Percentiles rank a stretch among this genome's conserved stretches.
These are phyloP conservation scores for Drosophila parabipectinata DNA, from an alignment of 1,140 invertebrate genomes.

Conservation along the genomic window DNA sequence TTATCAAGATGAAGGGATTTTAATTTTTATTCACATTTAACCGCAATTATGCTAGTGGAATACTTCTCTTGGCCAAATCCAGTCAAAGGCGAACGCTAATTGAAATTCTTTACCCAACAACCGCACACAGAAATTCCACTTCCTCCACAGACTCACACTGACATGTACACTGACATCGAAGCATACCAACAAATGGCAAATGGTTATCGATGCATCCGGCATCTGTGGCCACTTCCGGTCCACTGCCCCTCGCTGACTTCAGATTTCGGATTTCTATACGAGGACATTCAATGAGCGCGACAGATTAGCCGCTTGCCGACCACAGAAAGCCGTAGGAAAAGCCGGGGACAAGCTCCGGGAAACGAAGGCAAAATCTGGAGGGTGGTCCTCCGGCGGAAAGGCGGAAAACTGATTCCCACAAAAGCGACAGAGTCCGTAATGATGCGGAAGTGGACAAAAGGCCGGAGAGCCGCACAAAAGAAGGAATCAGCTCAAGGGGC, in stretches of 20 bases:
- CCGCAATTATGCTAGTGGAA: constrained; percentile 13
- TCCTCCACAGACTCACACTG: constrained; percentile 1
- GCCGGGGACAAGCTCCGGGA: constrained; percentile 18
- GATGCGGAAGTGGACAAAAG: constrained; percentile 78
- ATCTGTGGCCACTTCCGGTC: constrained; percentile 65
- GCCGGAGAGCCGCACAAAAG: constrained; percentile 39
- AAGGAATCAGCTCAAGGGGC: constrained; percentile 16
- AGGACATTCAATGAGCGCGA: constrained; percentile 64
- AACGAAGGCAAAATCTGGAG: constrained; percentile 15
- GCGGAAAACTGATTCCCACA: constrained; percentile 41
- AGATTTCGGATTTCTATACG: constrained; percentile 26
- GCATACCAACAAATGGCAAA: constrained; percentile 36
- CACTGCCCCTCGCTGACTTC: constrained; percentile 34
- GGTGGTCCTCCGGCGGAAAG: constrained; percentile 1
- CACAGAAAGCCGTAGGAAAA: constrained; percentile 37
- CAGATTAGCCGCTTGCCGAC: constrained; percentile 62
- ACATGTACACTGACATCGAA: neutral
- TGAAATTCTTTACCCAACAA: constrained; percentile 59
- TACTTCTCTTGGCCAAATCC: neutral
- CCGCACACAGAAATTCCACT: constrained; percentile 23
- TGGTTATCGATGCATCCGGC: constrained; percentile 79
- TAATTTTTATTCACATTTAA: neutral
- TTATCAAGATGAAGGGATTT: too few species aligned
- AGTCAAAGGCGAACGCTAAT: constrained; percentile 52
- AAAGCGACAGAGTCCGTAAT: constrained; percentile 70